Evolutionary conservation across 1,140 invertebrate genomes (phyloP).

Genomic region (Anoplophora glabripennis): DNA sequence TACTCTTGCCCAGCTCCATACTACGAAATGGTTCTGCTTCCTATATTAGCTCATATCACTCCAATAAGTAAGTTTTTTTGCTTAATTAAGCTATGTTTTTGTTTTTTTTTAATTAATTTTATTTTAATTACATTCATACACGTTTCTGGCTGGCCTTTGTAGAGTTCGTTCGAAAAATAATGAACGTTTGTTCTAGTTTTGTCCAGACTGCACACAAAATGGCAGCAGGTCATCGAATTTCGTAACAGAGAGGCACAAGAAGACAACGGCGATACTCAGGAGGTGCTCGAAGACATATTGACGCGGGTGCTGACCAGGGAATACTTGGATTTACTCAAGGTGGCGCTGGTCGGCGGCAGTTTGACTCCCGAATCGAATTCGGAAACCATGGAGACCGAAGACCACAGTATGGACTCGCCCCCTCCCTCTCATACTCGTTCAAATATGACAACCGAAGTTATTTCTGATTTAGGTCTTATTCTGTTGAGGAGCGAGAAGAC

Average conservation of each 20-base stretch:
- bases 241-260: conserved; percentile 68
- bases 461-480: conserved; percentile 67
- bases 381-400: conserved; percentile 67
- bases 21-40: conserved; percentile 72
- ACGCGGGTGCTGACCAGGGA: conserved; percentile 83
- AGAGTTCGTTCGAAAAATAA: neutral
- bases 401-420: conserved; percentile 60
- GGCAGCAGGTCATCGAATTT: conserved; percentile 77
- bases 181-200: conserved; percentile 58
- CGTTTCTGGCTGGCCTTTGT: neutral
- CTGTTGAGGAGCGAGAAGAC: conserved; percentile 64
- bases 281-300: conserved; percentile 85
- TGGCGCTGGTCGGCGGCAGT: conserved; percentile 56
- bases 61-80: conserved; percentile 66
- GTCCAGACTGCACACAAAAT: conserved; percentile 70
- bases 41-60: conserved; percentile 71
- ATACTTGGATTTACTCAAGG: conserved; percentile 78
- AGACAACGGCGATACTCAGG: conserved; percentile 76
- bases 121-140: neutral
- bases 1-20: conserved; percentile 77
- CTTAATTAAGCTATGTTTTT: no score
- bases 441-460: conserved; percentile 60
- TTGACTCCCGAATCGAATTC: conserved; percentile 45
- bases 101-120: no score
- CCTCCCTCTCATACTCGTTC: conserved; percentile 52